Conservation (phyloP, 2,113 vertebrate genomes). For the Charina bottae region DNA sequence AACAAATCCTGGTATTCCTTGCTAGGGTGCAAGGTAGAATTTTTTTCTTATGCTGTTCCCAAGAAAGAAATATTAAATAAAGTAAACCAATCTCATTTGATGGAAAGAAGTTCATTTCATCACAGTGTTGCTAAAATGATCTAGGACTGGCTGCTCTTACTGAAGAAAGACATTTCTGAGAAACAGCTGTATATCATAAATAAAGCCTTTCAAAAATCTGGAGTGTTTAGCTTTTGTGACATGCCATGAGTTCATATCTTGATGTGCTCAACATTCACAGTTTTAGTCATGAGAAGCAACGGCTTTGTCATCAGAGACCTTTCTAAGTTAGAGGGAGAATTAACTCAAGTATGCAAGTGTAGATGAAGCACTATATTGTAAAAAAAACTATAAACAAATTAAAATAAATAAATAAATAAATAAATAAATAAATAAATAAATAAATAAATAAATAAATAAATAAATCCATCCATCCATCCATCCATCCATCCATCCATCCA, state of each 20-base stretch:
- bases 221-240: neutral
- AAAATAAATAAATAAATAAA: too few species aligned
- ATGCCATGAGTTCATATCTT: slow-evolving; percentile 11
- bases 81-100: slow-evolving; percentile 72
- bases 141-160: slow-evolving; percentile 59
- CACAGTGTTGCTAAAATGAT: slow-evolving; percentile 72
- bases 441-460: too few species aligned
- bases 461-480: too few species aligned
- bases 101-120: slow-evolving; percentile 73
- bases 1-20: slow-evolving; percentile 61
- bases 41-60: slow-evolving; percentile 68
- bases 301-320: neutral
- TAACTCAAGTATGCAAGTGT: slow-evolving; percentile 11
- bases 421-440: too few species aligned
- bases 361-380: neutral
- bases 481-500: too few species aligned
- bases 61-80: slow-evolving; percentile 74
- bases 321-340: neutral
- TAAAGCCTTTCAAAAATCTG: slow-evolving; percentile 51
- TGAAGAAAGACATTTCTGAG: slow-evolving; percentile 29
- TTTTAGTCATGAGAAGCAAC: slow-evolving; percentile 21
- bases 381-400: too few species aligned
- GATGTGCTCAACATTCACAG: neutral
- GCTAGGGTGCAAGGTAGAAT: slow-evolving; percentile 55
- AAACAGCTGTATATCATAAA: slow-evolving; percentile 29